Evolutionary conservation across 2,113 vertebrate genomes (phyloP).

Genomic region (Actinemys pallida): DNA sequence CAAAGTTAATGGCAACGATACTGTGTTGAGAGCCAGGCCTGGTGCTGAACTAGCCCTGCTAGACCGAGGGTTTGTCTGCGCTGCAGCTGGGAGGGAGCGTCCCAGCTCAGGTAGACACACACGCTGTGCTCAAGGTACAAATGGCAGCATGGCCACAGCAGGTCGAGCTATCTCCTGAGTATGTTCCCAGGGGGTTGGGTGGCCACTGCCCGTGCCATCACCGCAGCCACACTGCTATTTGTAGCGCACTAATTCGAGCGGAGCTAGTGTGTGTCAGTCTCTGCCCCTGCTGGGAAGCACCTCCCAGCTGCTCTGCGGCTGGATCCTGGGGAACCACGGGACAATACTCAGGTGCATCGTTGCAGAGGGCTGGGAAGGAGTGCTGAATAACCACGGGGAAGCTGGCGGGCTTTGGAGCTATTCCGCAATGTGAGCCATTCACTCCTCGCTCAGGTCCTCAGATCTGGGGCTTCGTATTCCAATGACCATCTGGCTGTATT

Average conservation of each 20-base stretch:
- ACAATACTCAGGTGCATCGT: not conserved
- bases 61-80: not conserved
- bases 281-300: not conserved
- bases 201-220: no score
- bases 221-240: not conserved
- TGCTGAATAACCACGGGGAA: no score
- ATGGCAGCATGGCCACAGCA: not conserved
- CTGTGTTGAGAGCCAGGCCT: not conserved
- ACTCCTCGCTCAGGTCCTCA: not conserved
- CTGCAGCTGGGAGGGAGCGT: not conserved
- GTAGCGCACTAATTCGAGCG: not conserved
- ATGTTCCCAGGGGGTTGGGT: not conserved
- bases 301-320: not conserved
- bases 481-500: not conserved
- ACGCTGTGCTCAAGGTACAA: no score
- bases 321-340: not conserved
- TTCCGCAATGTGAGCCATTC: not conserved
- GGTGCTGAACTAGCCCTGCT: not conserved
- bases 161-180: not conserved
- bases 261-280: not conserved
- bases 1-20: not conserved
- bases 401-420: not conserved
- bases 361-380: not conserved
- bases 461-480: not conserved
- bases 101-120: not conserved